Evolutionary conservation across 2,797 vertebrate species (phyloP).

Genomic region (Aulostomus chinensis): DNA sequence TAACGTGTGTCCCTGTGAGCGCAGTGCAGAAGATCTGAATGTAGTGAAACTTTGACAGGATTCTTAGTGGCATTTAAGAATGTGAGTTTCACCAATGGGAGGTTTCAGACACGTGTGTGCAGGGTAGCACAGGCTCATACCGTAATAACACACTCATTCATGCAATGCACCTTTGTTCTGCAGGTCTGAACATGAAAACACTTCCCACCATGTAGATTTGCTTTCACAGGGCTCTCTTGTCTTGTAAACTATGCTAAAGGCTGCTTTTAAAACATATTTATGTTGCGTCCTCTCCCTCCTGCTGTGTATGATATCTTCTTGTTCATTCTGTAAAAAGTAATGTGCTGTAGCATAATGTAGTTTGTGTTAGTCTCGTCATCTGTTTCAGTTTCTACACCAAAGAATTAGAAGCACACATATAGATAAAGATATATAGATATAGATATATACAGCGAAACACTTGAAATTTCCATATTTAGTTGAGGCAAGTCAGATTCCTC

Average conservation of each 20-base stretch:
- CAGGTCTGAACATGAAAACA: constrained; percentile 5
- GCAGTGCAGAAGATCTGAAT: constrained; percentile 16
- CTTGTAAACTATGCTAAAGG: constrained; percentile 21
- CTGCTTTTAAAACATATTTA: constrained; percentile 28
- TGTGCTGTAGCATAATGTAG: constrained; percentile 22
- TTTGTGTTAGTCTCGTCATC: constrained; percentile 18
- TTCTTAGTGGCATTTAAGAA: too few species aligned
- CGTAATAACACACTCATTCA: background rate
- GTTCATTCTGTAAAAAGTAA: constrained; percentile 26
- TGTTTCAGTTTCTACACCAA: constrained; percentile 46
- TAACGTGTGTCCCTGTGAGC: constrained; percentile 7
- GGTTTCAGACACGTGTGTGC: too few species aligned
- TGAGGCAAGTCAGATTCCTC: background rate
- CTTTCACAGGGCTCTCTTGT: constrained; percentile 18
- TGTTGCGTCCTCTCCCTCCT: constrained; percentile 18
- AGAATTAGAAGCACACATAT: constrained; percentile 37
- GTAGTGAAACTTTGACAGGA: too few species aligned
- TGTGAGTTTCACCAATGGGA: too few species aligned
- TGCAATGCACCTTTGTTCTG: constrained; percentile 1
- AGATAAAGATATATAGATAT: too few species aligned
- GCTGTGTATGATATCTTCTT: constrained; percentile 21
- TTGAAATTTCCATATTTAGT: constrained; percentile 17
- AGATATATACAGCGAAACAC: constrained; percentile 33
- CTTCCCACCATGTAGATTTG: constrained; percentile 22
- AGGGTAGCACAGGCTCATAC: too few species aligned